Evolutionary conservation across 2,888 invertebrate genomes (phyloP), one percentile per base, ranked within the genome.

Genomic region (Dorcus parallelipipedus): DNA sequence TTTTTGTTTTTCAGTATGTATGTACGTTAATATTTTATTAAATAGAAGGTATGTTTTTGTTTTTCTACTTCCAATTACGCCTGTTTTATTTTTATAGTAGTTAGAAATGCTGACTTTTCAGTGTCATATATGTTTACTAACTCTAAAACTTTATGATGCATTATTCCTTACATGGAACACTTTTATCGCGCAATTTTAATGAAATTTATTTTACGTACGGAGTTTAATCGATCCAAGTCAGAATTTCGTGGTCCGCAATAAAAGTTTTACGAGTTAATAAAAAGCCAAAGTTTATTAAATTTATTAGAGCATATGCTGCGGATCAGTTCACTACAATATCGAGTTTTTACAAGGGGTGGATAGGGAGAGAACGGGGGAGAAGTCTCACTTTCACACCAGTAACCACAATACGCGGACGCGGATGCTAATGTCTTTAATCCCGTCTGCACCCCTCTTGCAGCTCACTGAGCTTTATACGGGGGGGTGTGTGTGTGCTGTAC

Each of bases 311-410:
- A 75, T 75, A 75, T 73, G 75, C 67, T 66, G 48, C 61, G 67
- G 67, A 70, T 73, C 74, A 66, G 69, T 67, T 68, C 56, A 54
- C 49, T 45, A 43, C 52, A 47, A 40, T 42, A 42, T 33, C 41
- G 40, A 38, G 40, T 33, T 47, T 48, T 57, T 48, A 41, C 23
- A 23, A 56, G 54, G 58, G 62, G 61, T 59, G 62, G 49, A 55
- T 58, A 59, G 54, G 39, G n/a, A n/a, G n/a, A n/a, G n/a, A 56
- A 54, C 48, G 54, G 64, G 62, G 42, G 56, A 59, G 64, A 67
- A 72, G 76, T 75, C 74, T 76, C 77, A 77, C 77, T 78, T 78
- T 78, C 78, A 78, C 78, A 78, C 78, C 78, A 78, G 78, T 76
- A 77, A 74, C 78, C 78, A 78, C 78, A 78, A 77, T 76, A 74